Evolutionary conservation across 2,113 vertebrate species (phyloP).

Genomic region (Sturnira hondurensis): DNA sequence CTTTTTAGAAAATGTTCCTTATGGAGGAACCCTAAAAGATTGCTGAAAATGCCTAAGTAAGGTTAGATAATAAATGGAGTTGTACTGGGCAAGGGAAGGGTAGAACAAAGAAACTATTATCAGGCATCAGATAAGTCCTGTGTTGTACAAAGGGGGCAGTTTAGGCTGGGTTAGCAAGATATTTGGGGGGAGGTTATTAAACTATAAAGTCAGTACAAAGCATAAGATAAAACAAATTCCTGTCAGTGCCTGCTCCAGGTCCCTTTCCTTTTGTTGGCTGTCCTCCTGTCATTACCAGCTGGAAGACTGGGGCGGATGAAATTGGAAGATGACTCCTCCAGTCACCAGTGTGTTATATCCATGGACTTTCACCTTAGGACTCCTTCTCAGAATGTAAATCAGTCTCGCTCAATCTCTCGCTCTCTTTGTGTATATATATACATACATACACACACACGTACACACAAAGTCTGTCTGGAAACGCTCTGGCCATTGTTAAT

Average conservation of each 20-base stretch:
- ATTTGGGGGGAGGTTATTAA: constrained; percentile 40
- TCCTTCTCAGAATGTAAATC: not conserved
- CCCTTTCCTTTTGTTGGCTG: not conserved
- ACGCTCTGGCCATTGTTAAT: too few relatives aligned
- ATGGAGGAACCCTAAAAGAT: constrained; percentile 29
- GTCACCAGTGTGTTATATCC: not conserved
- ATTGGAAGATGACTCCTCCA: not conserved
- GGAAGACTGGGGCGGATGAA: not conserved
- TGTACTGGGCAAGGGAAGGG: not conserved
- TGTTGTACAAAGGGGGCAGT: not conserved
- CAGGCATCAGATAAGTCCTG: constrained; percentile 31
- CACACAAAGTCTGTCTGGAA: not conserved
- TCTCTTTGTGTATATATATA: not conserved
- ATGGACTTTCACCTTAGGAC: not conserved
- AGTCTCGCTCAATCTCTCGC: not conserved
- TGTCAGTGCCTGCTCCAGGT: not conserved
- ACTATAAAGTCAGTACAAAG: not conserved
- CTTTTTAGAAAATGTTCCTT: constrained; percentile 52
- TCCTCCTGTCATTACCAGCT: not conserved
- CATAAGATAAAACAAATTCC: not conserved
- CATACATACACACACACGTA: too few relatives aligned
- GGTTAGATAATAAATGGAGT: constrained; percentile 49
- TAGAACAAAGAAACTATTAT: constrained; percentile 61
- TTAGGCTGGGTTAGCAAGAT: not conserved
- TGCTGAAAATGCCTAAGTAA: constrained; percentile 36